These are phyloP conservation scores for Cyclophora punctaria DNA, from an alignment of 2,888 invertebrate species.

Conservation along the genomic window DNA sequence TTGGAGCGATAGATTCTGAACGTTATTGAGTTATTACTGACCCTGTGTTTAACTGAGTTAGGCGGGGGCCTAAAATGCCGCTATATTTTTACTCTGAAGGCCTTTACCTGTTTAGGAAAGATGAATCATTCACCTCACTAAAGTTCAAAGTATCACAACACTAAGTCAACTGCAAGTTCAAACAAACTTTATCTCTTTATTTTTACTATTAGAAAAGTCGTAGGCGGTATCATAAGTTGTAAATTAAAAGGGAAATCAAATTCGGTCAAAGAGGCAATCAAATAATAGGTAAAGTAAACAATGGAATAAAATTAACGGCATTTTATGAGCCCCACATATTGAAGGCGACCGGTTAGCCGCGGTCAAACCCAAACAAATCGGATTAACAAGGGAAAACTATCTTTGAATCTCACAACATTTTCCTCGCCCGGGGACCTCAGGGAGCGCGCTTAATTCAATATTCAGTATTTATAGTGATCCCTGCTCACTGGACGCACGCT, in stretches of 20 bases:
- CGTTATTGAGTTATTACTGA: constrained; percentile 32
- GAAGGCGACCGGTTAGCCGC: constrained; percentile 7
- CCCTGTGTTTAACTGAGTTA: constrained; percentile 24
- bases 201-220: too few species aligned
- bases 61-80: constrained; percentile 18
- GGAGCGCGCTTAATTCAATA: neutral
- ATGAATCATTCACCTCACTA: too few species aligned
- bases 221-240: too few species aligned
- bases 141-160: too few species aligned
- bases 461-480: too few species aligned
- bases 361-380: constrained; percentile 20
- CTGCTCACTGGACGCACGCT: too few species aligned
- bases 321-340: constrained; percentile 1
- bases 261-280: too few species aligned
- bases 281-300: too few species aligned
- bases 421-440: constrained; percentile 1
- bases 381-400: constrained; percentile 26
- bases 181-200: too few species aligned
- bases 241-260: too few species aligned
- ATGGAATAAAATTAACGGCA: neutral
- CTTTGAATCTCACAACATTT: constrained; percentile 22
- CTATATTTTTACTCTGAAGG: neutral
- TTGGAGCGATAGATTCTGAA: constrained; percentile 33
- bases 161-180: too few species aligned
- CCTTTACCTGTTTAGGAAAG: too few species aligned